Evolutionary conservation across 2,797 vertebrate species (phyloP).

Genomic region (Pangasius krempfi): DNA sequence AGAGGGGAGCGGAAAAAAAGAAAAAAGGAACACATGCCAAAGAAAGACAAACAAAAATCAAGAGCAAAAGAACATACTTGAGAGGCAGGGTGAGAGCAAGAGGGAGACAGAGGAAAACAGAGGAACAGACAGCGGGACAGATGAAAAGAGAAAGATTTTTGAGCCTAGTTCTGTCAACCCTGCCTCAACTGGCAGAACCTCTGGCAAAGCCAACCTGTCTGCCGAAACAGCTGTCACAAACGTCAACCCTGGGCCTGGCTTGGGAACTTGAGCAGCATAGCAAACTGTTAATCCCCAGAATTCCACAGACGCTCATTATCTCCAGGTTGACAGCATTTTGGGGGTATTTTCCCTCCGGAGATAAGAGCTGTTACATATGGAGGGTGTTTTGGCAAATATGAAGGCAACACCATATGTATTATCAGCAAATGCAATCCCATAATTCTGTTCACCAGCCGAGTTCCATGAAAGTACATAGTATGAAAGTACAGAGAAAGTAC

Average conservation of each 20-base stretch:
- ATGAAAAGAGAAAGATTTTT: conserved; percentile 31
- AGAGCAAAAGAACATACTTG: conserved; percentile 16
- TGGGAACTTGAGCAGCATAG: not conserved
- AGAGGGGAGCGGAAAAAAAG: not conserved
- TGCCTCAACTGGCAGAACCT: conserved; percentile 28
- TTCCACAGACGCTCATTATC: conserved; percentile 31
- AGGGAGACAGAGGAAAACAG: conserved; percentile 18
- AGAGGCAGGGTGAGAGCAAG: conserved; percentile 5
- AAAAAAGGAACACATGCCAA: not conserved
- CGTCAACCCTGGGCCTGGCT: not conserved
- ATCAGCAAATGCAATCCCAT: not conserved
- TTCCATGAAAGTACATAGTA: no score
- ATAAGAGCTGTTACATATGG: not conserved
- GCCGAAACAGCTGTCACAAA: conserved; percentile 51
- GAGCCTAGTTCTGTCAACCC: conserved; percentile 58
- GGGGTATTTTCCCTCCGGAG: not conserved
- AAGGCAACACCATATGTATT: not conserved
- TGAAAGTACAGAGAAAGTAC: no score
- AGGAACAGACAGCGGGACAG: conserved; percentile 43
- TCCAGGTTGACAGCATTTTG: conserved; percentile 14
- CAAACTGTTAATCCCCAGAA: conserved; percentile 15
- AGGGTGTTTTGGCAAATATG: not conserved
- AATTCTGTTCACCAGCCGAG: not conserved
- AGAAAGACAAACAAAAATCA: conserved; percentile 22
- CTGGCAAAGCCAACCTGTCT: conserved; percentile 50